phyloP scores from a whole-genome alignment of 1,140 invertebrate species.

The Zaprionus africanus region DNA sequence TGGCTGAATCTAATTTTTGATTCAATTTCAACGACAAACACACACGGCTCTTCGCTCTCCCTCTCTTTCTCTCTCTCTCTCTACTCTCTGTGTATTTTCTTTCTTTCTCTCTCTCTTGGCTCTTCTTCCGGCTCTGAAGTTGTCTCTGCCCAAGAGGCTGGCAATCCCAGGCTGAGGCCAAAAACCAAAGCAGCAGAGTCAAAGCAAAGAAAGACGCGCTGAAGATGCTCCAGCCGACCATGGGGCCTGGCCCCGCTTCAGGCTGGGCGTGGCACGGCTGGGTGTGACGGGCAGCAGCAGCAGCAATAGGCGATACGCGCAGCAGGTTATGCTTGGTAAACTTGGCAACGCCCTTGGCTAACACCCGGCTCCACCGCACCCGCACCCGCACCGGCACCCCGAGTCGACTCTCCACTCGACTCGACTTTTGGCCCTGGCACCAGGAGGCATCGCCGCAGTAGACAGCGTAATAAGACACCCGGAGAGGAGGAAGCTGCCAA shows the following conservation, averaged over 20 bases:
- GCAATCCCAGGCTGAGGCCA: not conserved
- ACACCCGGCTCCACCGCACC: not conserved
- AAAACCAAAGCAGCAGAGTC: conserved; percentile 23
- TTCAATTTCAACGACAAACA: conserved; percentile 72
- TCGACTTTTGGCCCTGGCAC: conserved; percentile 18
- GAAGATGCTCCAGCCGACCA: conserved; percentile 36
- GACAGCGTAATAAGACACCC: conserved; percentile 62
- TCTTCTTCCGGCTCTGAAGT: not conserved
- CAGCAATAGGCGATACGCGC: conserved; percentile 34
- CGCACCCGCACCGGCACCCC: not conserved
- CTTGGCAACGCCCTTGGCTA: conserved; percentile 57
- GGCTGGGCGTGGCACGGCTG: conserved; percentile 28
- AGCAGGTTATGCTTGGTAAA: conserved; percentile 42
- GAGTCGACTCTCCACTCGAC: not conserved
- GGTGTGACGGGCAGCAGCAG: conserved; percentile 23
- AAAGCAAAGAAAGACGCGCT: conserved; percentile 39
- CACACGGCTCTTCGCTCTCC: conserved; percentile 24
- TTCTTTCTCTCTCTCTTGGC: not conserved
- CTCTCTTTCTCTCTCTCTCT: not conserved
- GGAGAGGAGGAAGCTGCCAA: conserved; percentile 34
- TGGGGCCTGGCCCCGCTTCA: conserved; percentile 2
- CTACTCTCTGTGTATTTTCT: too few species aligned
- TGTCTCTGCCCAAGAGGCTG: not conserved
- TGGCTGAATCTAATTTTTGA: conserved; percentile 60
- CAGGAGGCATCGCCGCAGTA: conserved; percentile 12